Percentiles rank a stretch among this genome's conserved stretches.
Evolutionary conservation across 2,888 invertebrate genomes (phyloP).

Genomic region (Lamproptera curius): DNA sequence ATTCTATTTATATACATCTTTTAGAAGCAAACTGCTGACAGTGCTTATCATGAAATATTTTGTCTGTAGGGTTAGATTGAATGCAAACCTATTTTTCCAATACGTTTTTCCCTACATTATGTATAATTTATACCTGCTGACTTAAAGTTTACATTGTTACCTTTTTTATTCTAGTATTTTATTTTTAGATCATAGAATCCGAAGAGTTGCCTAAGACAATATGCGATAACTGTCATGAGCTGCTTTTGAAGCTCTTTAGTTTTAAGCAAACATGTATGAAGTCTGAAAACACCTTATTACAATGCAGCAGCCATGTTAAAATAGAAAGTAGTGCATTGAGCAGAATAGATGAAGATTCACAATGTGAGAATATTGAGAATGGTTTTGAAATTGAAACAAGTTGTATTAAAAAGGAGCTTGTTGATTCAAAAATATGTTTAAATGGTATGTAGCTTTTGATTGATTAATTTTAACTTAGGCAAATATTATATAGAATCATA

Average conservation of each 20-base stretch:
- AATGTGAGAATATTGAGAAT: not conserved
- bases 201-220: conserved; percentile 54
- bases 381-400: conserved; percentile 3
- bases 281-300: conserved; percentile 48
- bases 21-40: too few species aligned
- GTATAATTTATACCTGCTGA: too few species aligned
- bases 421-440: not conserved
- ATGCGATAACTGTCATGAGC: conserved; percentile 53
- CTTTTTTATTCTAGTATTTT: too few species aligned
- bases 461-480: too few species aligned
- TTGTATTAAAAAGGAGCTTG: conserved; percentile 7
- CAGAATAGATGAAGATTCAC: not conserved
- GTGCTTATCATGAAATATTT: too few species aligned
- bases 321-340: not conserved
- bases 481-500: too few species aligned
- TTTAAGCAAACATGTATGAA: conserved; percentile 62
- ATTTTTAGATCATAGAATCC: not conserved
- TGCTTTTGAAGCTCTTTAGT: conserved; percentile 46
- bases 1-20: too few species aligned
- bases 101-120: too few species aligned
- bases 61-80: too few species aligned
- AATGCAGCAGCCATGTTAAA: conserved; percentile 14
- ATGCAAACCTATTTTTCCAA: too few species aligned
- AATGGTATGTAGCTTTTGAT: conserved; percentile 7
- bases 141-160: too few species aligned